Conservation (phyloP, 2,888 invertebrate species). For the Hartigia nigra region DNA sequence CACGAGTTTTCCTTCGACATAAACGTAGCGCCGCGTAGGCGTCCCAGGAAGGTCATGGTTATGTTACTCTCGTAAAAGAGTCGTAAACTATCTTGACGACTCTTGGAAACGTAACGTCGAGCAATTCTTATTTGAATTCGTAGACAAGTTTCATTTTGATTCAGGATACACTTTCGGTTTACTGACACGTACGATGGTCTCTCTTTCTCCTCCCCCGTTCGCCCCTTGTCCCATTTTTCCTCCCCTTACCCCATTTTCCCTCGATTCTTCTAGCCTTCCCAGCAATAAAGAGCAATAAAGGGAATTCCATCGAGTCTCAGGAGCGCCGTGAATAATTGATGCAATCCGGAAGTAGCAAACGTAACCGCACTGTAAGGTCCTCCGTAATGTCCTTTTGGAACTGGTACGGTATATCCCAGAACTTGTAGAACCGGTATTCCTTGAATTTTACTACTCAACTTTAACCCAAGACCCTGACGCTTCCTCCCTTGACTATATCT, state of each 20-base stretch:
- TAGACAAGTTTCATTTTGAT: not conserved
- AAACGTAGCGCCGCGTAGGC: slow-evolving; percentile 21
- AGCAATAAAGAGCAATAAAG: slow-evolving; percentile 17
- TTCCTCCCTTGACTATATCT: not conserved
- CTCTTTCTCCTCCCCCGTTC: not conserved
- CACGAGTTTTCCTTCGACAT: slow-evolving; percentile 11
- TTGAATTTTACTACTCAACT: not conserved
- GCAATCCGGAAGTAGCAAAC: slow-evolving; percentile 42
- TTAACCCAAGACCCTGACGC: not conserved
- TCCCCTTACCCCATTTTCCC: not conserved
- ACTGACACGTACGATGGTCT: not conserved
- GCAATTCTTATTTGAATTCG: not conserved
- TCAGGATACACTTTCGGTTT: not conserved
- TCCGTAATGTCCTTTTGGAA: slow-evolving; percentile 10
- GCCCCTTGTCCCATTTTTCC: not conserved
- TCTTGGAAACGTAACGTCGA: not conserved
- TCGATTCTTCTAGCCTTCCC: not conserved
- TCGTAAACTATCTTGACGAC: slow-evolving; percentile 25
- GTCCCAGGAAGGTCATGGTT: slow-evolving; percentile 15
- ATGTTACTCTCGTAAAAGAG: slow-evolving; percentile 28
- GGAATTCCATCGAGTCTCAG: slow-evolving; percentile 36
- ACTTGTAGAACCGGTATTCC: not conserved
- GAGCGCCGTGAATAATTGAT: slow-evolving; percentile 42
- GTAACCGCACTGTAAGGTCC: slow-evolving; percentile 24
- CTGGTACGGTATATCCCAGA: too few relatives aligned